Base-by-base conservation (phyloP, 1,140 invertebrate species). In the Drosophila ohnishii region DNA sequence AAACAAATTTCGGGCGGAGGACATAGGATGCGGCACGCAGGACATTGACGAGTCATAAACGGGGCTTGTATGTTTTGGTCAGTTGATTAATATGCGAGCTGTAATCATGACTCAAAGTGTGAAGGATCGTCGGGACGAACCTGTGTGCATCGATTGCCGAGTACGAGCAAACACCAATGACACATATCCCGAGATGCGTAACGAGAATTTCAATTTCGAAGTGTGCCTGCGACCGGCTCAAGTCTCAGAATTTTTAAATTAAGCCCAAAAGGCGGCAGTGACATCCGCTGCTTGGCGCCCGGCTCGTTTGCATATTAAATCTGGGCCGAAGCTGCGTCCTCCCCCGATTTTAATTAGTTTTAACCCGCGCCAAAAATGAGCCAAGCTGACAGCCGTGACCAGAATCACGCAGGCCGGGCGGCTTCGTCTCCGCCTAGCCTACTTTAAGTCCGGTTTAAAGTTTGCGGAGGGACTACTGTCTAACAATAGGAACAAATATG, bases 31-130 rank as follows among this genome's bases (percentile, higher is more conserved):
- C 50, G 4, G 32, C 16, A 42, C 11, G 55, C 37, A 40, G 22
- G 55, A 57, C 58, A 56, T 34, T 62, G 55, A 57, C 53, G 72
- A 66, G 61, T 73, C 47, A 71, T 66, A 58, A 63, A 62, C 56
- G 42, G 44, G 40, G 35, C 56, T 78, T 55, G 62, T 58, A 80
- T 76, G 53, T 69, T 59, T 45, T 40, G 67, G 63, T 42, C 82
- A 85, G 63, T 86, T 78, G 78, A 86, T 85, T 85, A 81, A 86
- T 81, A 86, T 74, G 64, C 56, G 51, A 67, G 63, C 71, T 45
- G 53, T 45, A 62, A 44, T 57, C 65, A 50, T 48, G 62, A 10
- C 25, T 63, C 48, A 35, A 56, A 56, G 48, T 37, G 48, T 61
- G 32, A 28, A 5, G 19, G 58, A 60, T 53, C 22, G 45, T 34